phyloP scores from a whole-genome alignment of 2,888 invertebrate genomes.

The Thera obeliscata region DNA sequence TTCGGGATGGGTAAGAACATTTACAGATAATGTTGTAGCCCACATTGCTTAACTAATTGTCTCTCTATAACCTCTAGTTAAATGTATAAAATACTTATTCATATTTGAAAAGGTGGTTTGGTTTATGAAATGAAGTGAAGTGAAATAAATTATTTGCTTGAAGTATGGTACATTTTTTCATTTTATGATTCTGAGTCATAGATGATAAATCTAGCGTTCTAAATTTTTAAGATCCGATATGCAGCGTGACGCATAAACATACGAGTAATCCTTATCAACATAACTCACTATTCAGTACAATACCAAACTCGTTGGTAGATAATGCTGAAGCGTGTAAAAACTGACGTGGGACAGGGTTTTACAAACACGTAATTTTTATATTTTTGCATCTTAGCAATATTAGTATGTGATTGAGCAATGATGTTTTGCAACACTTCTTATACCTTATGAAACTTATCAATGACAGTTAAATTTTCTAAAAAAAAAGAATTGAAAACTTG shows the following conservation, averaged over 20 bases:
- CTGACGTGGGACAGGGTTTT: slow-evolving; percentile 30
- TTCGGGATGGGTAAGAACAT: neutral
- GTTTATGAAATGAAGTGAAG: too few relatives aligned
- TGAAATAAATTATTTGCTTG: too few relatives aligned
- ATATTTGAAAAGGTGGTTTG: too few relatives aligned
- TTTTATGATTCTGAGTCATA: neutral
- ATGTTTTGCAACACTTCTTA: neutral
- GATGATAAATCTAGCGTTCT: neutral
- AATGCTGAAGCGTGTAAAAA: slow-evolving; percentile 20
- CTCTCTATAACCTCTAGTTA: too few relatives aligned
- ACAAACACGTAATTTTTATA: slow-evolving; percentile 21
- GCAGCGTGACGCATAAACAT: slow-evolving; percentile 2
- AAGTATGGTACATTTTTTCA: too few relatives aligned
- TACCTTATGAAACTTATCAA: neutral
- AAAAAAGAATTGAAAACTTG: too few relatives aligned
- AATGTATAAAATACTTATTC: too few relatives aligned
- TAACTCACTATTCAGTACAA: neutral
- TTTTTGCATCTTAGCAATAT: slow-evolving; percentile 31
- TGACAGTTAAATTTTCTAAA: neutral
- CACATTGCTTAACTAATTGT: too few relatives aligned
- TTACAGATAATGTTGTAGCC: neutral
- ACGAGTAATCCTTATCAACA: neutral
- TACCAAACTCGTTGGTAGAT: slow-evolving; percentile 10
- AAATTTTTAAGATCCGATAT: neutral
- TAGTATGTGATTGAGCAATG: slow-evolving; percentile 35